These are phyloP conservation scores for Todiramphus chloris DNA, from an alignment of 2,113 vertebrate species.

Conservation along the genomic window DNA sequence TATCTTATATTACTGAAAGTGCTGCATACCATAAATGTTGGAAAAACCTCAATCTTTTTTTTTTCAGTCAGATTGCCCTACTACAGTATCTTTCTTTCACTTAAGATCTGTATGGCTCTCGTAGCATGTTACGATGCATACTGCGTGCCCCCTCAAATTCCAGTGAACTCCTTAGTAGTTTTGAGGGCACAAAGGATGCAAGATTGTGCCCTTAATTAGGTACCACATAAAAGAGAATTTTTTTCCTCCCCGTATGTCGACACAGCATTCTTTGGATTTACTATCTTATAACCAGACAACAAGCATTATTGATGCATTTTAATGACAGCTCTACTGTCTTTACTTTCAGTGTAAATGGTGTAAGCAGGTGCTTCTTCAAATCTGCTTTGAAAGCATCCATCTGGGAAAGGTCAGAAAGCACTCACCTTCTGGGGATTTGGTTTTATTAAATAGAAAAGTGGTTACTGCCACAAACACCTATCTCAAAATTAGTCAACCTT, in stretches of 20 bases:
- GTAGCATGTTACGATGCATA: not conserved
- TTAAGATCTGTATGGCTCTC: not conserved
- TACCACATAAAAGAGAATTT: not conserved
- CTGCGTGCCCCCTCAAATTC: not conserved
- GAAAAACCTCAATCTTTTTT: not conserved
- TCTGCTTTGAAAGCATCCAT: not conserved
- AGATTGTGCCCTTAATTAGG: constrained; percentile 17
- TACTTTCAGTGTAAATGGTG: not conserved
- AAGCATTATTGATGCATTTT: constrained; percentile 22
- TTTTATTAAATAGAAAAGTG: not conserved
- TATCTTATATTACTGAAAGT: constrained; percentile 52
- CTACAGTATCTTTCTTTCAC: not conserved
- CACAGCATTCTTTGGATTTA: constrained; percentile 15
- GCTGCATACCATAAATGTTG: not conserved
- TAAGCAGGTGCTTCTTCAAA: constrained; percentile 38
- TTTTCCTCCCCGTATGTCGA: not conserved
- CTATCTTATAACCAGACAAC: constrained; percentile 7
- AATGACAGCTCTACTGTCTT: constrained; percentile 1
- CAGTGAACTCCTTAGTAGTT: not conserved
- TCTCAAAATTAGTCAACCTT: not conserved
- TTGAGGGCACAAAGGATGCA: constrained; percentile 1
- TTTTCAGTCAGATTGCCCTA: constrained; percentile 24
- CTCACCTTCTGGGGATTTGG: not conserved
- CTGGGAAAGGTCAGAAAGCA: constrained; percentile 14
- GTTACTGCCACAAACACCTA: not conserved